Conservation (phyloP, 1,140 invertebrate species). For the Melanaphis sacchari region DNA sequence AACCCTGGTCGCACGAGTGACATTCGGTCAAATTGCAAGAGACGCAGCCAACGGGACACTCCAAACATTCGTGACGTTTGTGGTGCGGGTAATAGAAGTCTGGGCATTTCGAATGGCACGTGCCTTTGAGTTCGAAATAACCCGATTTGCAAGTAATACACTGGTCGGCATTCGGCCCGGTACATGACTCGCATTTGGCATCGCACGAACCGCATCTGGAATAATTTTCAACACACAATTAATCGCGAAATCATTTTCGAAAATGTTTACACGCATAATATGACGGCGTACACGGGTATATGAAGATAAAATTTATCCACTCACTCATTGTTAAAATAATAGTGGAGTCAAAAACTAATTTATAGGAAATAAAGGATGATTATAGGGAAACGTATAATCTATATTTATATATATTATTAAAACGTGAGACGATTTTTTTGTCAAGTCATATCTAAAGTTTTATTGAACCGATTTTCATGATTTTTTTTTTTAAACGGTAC, state of each 20-base stretch:
- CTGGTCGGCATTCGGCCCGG: constrained; percentile 76
- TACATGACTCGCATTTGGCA: constrained; percentile 81
- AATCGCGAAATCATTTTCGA: neutral
- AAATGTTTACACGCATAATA: neutral
- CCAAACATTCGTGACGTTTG: constrained; percentile 76
- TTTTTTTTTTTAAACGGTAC: too few relatives aligned
- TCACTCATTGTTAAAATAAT: neutral
- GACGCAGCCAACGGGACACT: constrained; percentile 76
- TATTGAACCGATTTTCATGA: too few relatives aligned
- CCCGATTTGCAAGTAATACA: constrained; percentile 76
- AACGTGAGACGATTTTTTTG: too few relatives aligned
- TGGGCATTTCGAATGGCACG: constrained; percentile 70
- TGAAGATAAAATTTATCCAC: neutral
- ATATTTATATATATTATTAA: too few relatives aligned
- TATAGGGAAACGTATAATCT: neutral
- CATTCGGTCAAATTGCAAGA: constrained; percentile 74
- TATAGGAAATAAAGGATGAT: neutral
- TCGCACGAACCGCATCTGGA: constrained; percentile 78
- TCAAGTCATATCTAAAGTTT: too few relatives aligned
- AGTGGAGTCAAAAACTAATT: neutral
- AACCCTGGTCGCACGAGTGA: constrained; percentile 73
- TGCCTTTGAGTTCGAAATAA: constrained; percentile 62
- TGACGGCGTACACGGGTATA: neutral
- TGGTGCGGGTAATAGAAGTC: constrained; percentile 76
- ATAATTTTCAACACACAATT: neutral